Conservation (phyloP, 2,113 vertebrate species). For the human region DNA sequence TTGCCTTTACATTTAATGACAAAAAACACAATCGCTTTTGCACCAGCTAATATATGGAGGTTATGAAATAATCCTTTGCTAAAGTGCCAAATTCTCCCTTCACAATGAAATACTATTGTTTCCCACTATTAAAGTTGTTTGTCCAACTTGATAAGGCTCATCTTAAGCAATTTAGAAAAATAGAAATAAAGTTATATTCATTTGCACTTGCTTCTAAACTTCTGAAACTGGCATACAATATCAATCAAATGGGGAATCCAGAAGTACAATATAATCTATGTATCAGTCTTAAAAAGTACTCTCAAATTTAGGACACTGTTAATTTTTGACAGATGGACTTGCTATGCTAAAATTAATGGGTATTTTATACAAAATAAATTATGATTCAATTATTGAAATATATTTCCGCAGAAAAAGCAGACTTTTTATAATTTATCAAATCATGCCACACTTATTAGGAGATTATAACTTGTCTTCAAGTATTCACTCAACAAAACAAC, state of each 20-base stretch:
- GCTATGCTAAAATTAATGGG: background rate
- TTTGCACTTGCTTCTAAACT: background rate
- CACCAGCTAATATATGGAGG: too few species aligned
- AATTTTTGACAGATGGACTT: background rate
- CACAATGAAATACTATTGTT: background rate
- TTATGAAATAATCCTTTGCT: background rate
- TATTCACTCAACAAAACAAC: background rate
- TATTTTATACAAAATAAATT: background rate
- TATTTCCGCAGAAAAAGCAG: background rate
- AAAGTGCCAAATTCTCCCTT: background rate
- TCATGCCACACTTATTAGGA: background rate
- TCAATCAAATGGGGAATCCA: background rate
- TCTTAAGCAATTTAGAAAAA: background rate
- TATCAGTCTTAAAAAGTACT: background rate
- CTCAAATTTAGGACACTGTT: background rate
- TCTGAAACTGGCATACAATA: background rate
- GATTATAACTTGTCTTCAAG: background rate
- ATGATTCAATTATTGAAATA: background rate
- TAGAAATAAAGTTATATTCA: background rate
- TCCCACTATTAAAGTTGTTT: background rate
- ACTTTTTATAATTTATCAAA: background rate
- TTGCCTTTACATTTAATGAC: too few species aligned
- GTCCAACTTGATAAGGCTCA: background rate
- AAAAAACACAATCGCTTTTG: too few species aligned
- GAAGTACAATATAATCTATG: background rate